These are phyloP conservation scores for Genyomyrus donnyi DNA, from an alignment of 2,113 vertebrate genomes.

Conservation along the genomic window DNA sequence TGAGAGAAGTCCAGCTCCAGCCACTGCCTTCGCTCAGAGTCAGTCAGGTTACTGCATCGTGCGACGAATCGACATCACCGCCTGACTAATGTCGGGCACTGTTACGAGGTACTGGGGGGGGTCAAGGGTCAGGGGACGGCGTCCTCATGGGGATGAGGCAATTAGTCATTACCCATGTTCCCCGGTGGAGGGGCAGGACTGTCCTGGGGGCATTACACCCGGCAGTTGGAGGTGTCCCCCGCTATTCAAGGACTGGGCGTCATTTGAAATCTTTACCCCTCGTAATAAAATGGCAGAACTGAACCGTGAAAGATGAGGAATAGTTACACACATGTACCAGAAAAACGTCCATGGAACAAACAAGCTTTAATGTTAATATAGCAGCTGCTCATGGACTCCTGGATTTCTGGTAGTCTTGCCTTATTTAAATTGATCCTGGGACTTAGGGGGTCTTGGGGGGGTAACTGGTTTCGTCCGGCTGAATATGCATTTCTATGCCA, in stretches of 20 bases:
- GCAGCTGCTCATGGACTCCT: conserved; percentile 44
- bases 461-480: not conserved
- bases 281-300: conserved; percentile 53
- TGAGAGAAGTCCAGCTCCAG: conserved; percentile 84
- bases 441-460: not conserved
- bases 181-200: conserved; percentile 62
- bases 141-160: conserved; percentile 84
- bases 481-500: not conserved
- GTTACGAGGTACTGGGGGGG: conserved; percentile 65
- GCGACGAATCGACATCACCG: conserved; percentile 82
- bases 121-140: conserved; percentile 64
- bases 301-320: conserved; percentile 42
- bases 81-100: conserved; percentile 79
- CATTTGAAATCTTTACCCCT: conserved; percentile 60
- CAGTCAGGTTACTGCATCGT: conserved; percentile 96
- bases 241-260: conserved; percentile 37
- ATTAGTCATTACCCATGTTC: conserved; percentile 79
- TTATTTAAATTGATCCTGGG: not conserved
- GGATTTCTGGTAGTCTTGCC: too few relatives aligned
- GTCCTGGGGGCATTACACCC: conserved; percentile 19
- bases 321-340: conserved; percentile 34
- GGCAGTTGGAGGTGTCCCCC: not conserved
- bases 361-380: conserved; percentile 64
- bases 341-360: conserved; percentile 59
- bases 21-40: conserved; percentile 89